Base-by-base conservation (phyloP, 1,140 invertebrate species). In the Dreissena rostriformis region DNA sequence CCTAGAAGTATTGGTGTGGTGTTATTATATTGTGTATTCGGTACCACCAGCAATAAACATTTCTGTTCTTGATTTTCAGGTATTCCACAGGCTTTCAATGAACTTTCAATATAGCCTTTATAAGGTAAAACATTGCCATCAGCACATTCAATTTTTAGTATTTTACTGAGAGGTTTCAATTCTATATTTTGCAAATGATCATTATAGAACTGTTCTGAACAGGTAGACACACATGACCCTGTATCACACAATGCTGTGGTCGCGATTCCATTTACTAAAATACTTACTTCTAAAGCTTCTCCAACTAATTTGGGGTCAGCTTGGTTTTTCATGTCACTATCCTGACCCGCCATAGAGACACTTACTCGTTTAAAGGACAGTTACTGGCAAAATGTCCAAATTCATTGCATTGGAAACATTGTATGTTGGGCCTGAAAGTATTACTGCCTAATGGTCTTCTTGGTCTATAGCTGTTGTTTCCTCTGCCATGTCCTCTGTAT, bases 91-190 rank as follows among this genome's bases (percentile, higher is more conserved):
- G 63, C 75, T 39, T 67, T 39, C 26, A 78, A 39, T 57, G 26
- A 4, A 67, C 24, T 24, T 78, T 78, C 61, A 67, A 78, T 78
- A 67, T 49, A 76, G n/a, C 73, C 73, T 63, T 8, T 8, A 28
- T 78, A 78, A 15, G 75, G 75, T 6, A 78, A 39, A 52, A 24
- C n/a, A 15, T 67, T 78, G 2, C 75, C 75, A 57, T 57, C 53
- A 57, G 53, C 53, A 57, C 53, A 57, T 19, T 57, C 53, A 57
- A 57, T 57, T 49, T 67, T 66, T 52, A 78, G 53, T 49, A 78
- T 66, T 15, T 78, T 15, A 65, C 19, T 19, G 5, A 78, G 11
- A 17, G 75, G 57, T 67, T 78, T 14, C 7, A 67, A 10, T 19
- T 78, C 26, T 51, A 78, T 8, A 51, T 49, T 10, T 57, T 61